A percentile compares a stretch with the other conserved stretches of the same genome.
phyloP scores from a whole-genome alignment of 2,888 invertebrate species.

The Hylaea fasciaria region DNA sequence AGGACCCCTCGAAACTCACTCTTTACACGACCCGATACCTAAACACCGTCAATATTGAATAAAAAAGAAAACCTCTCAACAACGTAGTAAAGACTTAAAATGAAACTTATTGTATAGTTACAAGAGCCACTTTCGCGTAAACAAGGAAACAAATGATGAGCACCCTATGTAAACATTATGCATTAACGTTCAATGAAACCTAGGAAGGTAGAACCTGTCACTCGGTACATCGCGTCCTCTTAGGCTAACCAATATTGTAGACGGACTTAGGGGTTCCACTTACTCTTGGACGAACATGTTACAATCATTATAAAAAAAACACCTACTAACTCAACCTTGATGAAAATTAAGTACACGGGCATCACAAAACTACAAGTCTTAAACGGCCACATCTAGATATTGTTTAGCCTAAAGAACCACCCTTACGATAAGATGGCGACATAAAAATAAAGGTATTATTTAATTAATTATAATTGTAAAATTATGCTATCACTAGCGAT shows the following conservation, averaged over 20 bases:
- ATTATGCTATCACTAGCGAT: slow-evolving; percentile 77
- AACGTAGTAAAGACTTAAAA: slow-evolving; percentile 51
- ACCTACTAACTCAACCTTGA: neutral
- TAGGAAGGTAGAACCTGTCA: slow-evolving; percentile 54
- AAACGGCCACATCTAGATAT: neutral
- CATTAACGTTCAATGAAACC: slow-evolving; percentile 61
- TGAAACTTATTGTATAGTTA: slow-evolving; percentile 37
- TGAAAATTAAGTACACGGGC: neutral
- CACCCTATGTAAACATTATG: slow-evolving; percentile 64
- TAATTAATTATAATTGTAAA: slow-evolving; percentile 60
- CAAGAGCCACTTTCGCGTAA: slow-evolving; percentile 43
- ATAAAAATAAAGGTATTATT: slow-evolving; percentile 28
- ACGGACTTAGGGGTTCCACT: too few species aligned
- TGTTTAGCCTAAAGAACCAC: slow-evolving; percentile 15
- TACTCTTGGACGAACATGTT: too few species aligned
- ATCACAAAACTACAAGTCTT: neutral
- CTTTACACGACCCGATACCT: slow-evolving; percentile 51
- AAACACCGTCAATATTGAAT: slow-evolving; percentile 42
- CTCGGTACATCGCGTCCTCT: slow-evolving; percentile 42
- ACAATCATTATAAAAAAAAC: neutral
- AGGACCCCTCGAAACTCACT: slow-evolving; percentile 39
- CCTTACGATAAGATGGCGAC: slow-evolving; percentile 35
- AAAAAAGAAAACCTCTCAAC: slow-evolving; percentile 52
- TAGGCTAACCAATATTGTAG: too few species aligned
- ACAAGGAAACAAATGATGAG: slow-evolving; percentile 56